A percentile compares a stretch with the other conserved stretches of the same genome.
Evolutionary conservation across 2,113 vertebrate genomes (phyloP).

Genomic region (Rhinopomastus cyanomelas): DNA sequence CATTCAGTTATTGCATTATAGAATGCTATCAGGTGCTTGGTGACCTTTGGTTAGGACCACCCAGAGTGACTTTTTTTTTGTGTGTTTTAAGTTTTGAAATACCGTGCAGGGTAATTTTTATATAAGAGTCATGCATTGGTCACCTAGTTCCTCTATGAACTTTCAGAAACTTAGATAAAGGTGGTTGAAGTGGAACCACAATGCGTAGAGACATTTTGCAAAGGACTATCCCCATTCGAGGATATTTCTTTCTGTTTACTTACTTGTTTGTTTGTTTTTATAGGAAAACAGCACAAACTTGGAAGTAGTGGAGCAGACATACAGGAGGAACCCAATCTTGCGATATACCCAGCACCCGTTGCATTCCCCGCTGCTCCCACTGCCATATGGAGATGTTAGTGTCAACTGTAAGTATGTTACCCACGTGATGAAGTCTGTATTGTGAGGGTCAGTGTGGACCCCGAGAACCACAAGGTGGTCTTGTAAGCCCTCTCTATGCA

Average conservation of each 20-base stretch:
- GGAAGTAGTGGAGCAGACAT: conserved; percentile 89
- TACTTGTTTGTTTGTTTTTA: not conserved
- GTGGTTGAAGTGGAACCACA: not conserved
- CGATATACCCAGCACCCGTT: conserved; percentile 92
- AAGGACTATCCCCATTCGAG: not conserved
- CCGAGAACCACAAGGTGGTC: not conserved
- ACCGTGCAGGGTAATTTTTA: not conserved
- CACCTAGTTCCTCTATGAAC: not conserved
- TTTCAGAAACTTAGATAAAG: not conserved
- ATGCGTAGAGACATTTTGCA: not conserved
- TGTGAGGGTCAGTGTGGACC: not conserved
- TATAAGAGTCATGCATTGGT: not conserved
- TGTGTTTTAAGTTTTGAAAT: not conserved
- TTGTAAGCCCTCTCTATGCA: not conserved
- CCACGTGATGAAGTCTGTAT: not conserved
- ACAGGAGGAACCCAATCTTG: conserved; percentile 89
- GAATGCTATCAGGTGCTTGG: not conserved
- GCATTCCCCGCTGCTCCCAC: conserved; percentile 87
- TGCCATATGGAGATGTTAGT: conserved; percentile 87
- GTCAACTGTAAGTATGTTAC: conserved; percentile 75
- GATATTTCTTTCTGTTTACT: not conserved
- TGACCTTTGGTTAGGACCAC: not conserved
- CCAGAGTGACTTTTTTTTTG: not conserved
- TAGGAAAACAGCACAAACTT: conserved; percentile 89
- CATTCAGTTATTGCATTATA: too few relatives aligned